These are phyloP conservation scores for Tetraodon nigroviridis DNA, from an alignment of 2,113 vertebrate genomes.

Conservation along the genomic window DNA sequence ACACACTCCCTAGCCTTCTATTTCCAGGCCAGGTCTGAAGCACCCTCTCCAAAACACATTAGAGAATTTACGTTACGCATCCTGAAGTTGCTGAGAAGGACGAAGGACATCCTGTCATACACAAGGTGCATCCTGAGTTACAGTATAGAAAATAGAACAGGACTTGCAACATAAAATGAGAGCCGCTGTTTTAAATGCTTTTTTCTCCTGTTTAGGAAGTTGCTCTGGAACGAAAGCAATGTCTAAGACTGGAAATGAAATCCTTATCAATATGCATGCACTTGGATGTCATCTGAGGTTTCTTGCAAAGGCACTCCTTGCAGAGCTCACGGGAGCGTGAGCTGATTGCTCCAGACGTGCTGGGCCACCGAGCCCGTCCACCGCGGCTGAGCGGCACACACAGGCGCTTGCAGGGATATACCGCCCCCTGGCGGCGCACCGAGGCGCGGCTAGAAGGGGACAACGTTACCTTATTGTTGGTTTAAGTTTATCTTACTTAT, in stretches of 20 bases:
- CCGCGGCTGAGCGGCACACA: slow-evolving; percentile 12
- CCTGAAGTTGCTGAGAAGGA: background rate
- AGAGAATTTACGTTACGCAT: slow-evolving; percentile 1
- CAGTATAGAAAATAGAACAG: background rate
- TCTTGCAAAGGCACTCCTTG: slow-evolving; percentile 2
- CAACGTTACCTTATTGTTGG: no score
- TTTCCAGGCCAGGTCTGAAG: slow-evolving; percentile 5
- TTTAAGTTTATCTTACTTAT: no score
- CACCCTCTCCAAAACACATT: background rate
- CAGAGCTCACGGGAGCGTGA: slow-evolving; percentile 8
- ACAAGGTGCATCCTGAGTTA: background rate
- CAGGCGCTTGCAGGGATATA: slow-evolving; percentile 12
- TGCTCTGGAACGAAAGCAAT: background rate
- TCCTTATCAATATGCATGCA: slow-evolving; percentile 8
- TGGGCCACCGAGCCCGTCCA: slow-evolving; percentile 12
- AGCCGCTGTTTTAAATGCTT: background rate
- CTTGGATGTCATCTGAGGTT: slow-evolving; percentile 9
- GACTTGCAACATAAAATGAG: background rate
- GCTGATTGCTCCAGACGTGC: slow-evolving; percentile 33
- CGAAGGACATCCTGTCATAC: background rate
- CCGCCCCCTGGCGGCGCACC: slow-evolving; percentile 47
- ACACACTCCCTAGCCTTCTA: slow-evolving; percentile 3
- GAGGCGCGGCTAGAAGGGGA: background rate
- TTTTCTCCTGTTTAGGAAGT: slow-evolving; percentile 2
- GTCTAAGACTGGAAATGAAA: slow-evolving; percentile 1